A percentile compares a stretch with the other conserved stretches of the same genome.
Conservation (phyloP, 2,113 vertebrate species). For the Tragelaphus strepsiceros region DNA sequence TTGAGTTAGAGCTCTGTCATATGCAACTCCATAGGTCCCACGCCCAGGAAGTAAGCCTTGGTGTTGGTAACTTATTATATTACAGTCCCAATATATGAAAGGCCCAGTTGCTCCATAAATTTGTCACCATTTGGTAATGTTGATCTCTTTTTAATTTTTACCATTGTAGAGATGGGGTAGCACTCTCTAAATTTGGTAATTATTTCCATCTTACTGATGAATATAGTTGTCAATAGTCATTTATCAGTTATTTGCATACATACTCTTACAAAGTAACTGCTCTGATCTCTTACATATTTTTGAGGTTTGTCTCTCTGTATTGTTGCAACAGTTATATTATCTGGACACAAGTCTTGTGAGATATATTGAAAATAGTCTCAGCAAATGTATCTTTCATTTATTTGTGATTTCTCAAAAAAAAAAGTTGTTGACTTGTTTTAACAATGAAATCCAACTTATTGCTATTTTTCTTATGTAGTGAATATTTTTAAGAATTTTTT, state of each 20-base stretch:
- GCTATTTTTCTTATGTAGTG: background rate
- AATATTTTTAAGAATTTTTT: background rate
- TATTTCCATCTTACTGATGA: background rate
- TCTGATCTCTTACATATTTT: background rate
- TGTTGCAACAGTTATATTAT: background rate
- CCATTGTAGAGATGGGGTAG: too few species aligned
- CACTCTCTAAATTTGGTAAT: background rate
- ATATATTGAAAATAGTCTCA: background rate
- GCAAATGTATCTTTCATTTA: background rate
- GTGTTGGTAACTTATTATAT: too few species aligned
- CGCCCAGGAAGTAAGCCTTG: background rate
- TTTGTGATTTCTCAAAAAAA: background rate
- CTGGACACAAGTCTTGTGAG: background rate
- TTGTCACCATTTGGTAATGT: background rate
- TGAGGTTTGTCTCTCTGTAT: background rate
- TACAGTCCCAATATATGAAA: background rate
- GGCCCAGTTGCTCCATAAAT: rapidly evolving
- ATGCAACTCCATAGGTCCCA: background rate
- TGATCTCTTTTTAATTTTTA: background rate
- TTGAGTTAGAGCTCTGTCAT: background rate
- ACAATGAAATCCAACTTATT: background rate
- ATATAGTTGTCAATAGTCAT: background rate
- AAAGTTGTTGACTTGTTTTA: background rate
- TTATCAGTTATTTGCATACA: background rate
- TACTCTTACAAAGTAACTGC: background rate